Base-by-base conservation (phyloP, 2,888 invertebrate species). In the Caenorhabditis drosophilae region DNA sequence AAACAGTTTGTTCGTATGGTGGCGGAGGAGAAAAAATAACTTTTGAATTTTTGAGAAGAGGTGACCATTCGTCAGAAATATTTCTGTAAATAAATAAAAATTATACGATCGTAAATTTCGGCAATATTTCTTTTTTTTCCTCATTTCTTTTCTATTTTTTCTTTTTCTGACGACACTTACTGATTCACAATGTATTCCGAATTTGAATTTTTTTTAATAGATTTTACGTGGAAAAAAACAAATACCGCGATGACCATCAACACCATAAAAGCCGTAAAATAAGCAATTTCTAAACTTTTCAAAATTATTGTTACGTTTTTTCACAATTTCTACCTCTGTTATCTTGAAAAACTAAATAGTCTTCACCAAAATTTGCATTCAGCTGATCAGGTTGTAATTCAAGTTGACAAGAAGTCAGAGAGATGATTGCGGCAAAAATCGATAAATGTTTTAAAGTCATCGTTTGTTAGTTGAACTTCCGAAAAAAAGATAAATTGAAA, bases 1-100 rank as follows among this genome's bases (percentile, higher is more conserved):
- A 70, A 40, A 70, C 59, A 40, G 67, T 63, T 47, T 70, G 70
- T 51, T 67, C 67, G 36, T 70, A 70, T 4, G 59, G 60, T 27
- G 70, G 70, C 20, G 64, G 64, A 20, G 53, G 57, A n/a, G n/a
- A n/a, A n/a, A n/a, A n/a, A 40, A 63, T 35, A 55, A 56, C 53
- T 45, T 63, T 63, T 36, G 47, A 35, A 18, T 42, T 42, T 31
- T 47, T 48, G 25, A 70, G 49, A 18, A 70, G 56, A 3, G 70
- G 70, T 18, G 70, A 57, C 63, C 64, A 61, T 57, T 70, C 70
- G 41, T 58, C 52, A 22, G 51, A 52, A 3, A 31, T 31, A 18
- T 47, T 47, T 51, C 64, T 64, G 64, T 27, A 63, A 63, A 58
- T 49, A 53, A 22, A 12, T 26, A 12, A 26, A 40, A 26, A 18